Evolutionary conservation across 2,888 invertebrate species (phyloP), one percentile per base, ranked within the genome.

Genomic region (Himalopsyche kuldschensis): DNA sequence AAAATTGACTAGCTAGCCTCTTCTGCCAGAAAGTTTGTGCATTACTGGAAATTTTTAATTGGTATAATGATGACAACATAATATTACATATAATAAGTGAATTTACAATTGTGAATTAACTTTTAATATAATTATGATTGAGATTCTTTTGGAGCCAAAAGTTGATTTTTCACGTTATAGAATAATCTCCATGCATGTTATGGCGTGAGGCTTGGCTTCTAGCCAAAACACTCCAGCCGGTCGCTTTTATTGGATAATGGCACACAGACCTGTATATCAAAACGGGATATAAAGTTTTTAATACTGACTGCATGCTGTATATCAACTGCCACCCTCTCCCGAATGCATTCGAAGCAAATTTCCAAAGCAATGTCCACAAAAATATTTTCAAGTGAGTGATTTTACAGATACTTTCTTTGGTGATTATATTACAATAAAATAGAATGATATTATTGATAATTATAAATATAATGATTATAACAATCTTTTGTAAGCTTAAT

Each of bases 201-300:
- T 24, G 27, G 47, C 78, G 78, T 81, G 82, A 32, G 79, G 79
- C 79, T 82, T 82, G 81, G 81, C 84, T 78, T 69, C 17, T 17
- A n/a, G 75, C 84, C 84, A 84, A 81, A 78, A 84, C 79, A 79
- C 84, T 82, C 81, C 79, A 55, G 77, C 84, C 48, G 41, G 76
- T 75, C 47, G 75, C 69, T 80, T 82, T 84, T 82, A 80, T 84
- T 55, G 84, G 79, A 69, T 76, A 78, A 81, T 78, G 75, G 81
- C 82, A 69, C 84, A 82, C 77, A 80, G 31, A 82, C 77, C 75
- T 82, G 82, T 82, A 79, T 77, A 84, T 80, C 82, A 84, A 82
- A 84, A 84, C 48, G 79, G 35, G 41, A 77, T 80, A 79, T 84
- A 84, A 82, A 79, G 79, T 84, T 46, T 81, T 82, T 82, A 81